Evolutionary conservation across 2,113 vertebrate genomes (phyloP).

Genomic region (Merops nubicus): DNA sequence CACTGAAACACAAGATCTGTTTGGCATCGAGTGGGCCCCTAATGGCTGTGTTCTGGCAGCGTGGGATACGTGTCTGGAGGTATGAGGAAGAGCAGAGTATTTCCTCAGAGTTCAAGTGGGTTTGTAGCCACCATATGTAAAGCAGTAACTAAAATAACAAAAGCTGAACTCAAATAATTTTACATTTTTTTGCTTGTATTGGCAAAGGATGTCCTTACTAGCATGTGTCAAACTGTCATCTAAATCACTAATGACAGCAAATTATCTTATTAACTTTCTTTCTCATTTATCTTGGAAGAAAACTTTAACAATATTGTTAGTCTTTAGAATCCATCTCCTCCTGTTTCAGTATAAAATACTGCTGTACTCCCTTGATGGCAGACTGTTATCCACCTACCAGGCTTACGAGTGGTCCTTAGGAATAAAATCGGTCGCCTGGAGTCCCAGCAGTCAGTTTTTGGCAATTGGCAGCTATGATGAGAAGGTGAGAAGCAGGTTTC

Average conservation of each 20-base stretch:
- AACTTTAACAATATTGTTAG: neutral
- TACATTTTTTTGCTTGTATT: neutral
- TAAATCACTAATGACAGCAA: neutral
- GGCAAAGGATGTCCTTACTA: neutral
- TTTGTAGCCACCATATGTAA: neutral
- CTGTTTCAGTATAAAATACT: slow-evolving; percentile 88
- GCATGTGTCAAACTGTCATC: neutral
- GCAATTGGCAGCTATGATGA: slow-evolving; percentile 95
- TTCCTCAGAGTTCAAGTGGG: neutral
- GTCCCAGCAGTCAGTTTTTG: slow-evolving; percentile 96
- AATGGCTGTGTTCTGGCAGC: slow-evolving; percentile 93
- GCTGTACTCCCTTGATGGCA: slow-evolving; percentile 94
- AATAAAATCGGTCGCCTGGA: slow-evolving; percentile 89
- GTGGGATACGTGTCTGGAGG: slow-evolving; percentile 95
- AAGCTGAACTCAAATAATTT: neutral
- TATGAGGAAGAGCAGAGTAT: slow-evolving; percentile 37
- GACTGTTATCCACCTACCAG: slow-evolving; percentile 82
- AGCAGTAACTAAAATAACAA: neutral
- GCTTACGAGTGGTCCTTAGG: slow-evolving; percentile 96
- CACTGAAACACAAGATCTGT: slow-evolving; percentile 91
- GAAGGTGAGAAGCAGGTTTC: slow-evolving; percentile 76
- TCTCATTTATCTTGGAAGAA: neutral
- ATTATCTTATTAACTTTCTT: neutral
- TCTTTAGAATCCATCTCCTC: neutral
- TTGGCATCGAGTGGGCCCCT: slow-evolving; percentile 93